Evolutionary conservation across 1,140 invertebrate genomes (phyloP).

Genomic region (Magallana gigas): DNA sequence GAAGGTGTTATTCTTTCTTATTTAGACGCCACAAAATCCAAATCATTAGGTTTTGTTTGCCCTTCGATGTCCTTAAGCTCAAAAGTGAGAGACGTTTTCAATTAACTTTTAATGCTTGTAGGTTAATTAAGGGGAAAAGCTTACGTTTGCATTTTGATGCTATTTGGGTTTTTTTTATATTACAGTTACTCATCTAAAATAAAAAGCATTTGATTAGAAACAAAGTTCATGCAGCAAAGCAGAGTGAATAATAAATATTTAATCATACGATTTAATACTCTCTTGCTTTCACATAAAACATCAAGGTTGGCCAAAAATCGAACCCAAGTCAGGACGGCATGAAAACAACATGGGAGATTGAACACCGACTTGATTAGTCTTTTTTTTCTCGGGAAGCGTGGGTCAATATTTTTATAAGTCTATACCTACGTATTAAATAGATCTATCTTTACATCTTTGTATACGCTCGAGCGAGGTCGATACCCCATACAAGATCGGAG

Average conservation of each 20-base stretch:
- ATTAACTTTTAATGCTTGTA: no score
- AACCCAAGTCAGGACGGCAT: background rate
- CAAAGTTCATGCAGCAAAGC: no score
- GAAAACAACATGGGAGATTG: background rate
- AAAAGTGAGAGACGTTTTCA: no score
- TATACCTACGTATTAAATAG: conserved; percentile 5
- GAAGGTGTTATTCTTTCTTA: no score
- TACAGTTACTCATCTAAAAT: no score
- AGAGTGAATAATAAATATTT: background rate
- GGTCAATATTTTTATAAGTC: conserved; percentile 20
- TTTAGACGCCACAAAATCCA: no score
- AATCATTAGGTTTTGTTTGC: no score
- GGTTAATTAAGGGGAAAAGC: no score
- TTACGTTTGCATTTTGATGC: no score
- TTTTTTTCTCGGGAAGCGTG: background rate
- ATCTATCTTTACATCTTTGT: background rate
- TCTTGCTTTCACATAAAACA: background rate
- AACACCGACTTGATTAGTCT: background rate
- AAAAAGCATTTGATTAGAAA: no score
- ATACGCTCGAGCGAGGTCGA: background rate
- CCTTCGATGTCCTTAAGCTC: no score
- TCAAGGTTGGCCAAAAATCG: background rate
- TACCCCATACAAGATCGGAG: background rate
- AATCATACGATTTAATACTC: conserved; percentile 4
- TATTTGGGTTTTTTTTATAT: no score